A percentile compares a stretch with the other conserved stretches of the same genome.
Evolutionary conservation across 1,140 invertebrate genomes (phyloP).

Genomic region (Drosophila trapezifrons): DNA sequence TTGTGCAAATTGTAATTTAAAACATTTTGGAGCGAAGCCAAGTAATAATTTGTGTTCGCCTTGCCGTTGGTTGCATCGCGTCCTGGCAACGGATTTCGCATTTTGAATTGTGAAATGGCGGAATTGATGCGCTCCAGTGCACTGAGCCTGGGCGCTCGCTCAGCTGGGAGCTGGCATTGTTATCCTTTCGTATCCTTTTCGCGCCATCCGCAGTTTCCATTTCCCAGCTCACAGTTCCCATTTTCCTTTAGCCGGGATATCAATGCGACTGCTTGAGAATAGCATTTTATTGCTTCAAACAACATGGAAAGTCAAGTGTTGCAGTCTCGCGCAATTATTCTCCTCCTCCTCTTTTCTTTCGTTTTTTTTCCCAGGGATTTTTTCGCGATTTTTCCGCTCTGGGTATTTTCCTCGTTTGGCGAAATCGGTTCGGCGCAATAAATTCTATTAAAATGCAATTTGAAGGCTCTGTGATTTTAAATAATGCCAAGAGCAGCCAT

Average conservation of each 20-base stretch:
- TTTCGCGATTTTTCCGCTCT: slow-evolving; percentile 18
- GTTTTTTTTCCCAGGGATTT: background rate
- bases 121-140: slow-evolving; percentile 76
- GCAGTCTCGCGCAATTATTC: slow-evolving; percentile 71
- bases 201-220: slow-evolving; percentile 16
- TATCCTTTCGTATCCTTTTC: slow-evolving; percentile 58
- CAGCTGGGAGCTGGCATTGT: slow-evolving; percentile 51
- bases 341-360: slow-evolving; percentile 7
- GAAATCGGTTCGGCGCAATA: slow-evolving; percentile 74
- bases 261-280: slow-evolving; percentile 67
- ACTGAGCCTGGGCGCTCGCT: slow-evolving; percentile 33
- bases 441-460: slow-evolving; percentile 83
- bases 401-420: slow-evolving; percentile 33
- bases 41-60: slow-evolving; percentile 74
- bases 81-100: slow-evolving; percentile 62
- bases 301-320: slow-evolving; percentile 82
- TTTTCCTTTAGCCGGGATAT: slow-evolving; percentile 36
- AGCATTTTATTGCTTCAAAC: slow-evolving; percentile 74
- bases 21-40: slow-evolving; percentile 73
- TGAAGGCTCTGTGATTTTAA: slow-evolving; percentile 82
- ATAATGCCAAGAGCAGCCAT: slow-evolving; percentile 66
- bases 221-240: slow-evolving; percentile 4
- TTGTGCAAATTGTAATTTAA: slow-evolving; percentile 79
- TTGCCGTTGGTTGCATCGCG: slow-evolving; percentile 52
- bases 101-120: slow-evolving; percentile 66